A percentile compares a stretch with the other conserved stretches of the same genome.
Evolutionary conservation across 1,140 invertebrate genomes (phyloP).

Genomic region (Trichoplusia ni): DNA sequence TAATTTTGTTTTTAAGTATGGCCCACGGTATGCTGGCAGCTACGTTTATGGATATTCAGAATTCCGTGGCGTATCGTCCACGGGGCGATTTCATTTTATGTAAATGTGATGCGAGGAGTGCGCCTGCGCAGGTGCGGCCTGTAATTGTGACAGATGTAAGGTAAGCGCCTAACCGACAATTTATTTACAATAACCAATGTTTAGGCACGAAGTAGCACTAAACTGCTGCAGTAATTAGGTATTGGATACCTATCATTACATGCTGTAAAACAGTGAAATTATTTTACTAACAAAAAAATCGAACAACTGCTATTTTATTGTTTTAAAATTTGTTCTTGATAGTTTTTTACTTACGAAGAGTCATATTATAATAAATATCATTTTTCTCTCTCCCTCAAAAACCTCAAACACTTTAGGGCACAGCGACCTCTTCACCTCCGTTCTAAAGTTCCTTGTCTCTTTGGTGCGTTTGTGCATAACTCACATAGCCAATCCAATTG

Average conservation of each 20-base stretch:
- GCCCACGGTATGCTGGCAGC: conserved; percentile 76
- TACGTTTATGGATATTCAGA: conserved; percentile 79
- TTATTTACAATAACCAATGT: conserved; percentile 31
- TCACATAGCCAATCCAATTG: no score
- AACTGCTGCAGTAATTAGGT: conserved; percentile 21
- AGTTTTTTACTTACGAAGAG: no score
- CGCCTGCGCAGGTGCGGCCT: conserved; percentile 59
- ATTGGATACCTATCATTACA: conserved; percentile 6
- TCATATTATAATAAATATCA: no score
- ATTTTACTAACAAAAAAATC: neutral
- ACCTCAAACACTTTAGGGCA: no score
- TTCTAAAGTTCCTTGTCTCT: no score
- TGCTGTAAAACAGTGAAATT: neutral
- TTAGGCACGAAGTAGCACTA: conserved; percentile 24
- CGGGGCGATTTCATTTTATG: conserved; percentile 74
- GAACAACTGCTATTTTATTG: no score
- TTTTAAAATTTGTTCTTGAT: neutral
- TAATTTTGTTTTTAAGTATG: conserved; percentile 82
- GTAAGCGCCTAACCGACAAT: conserved; percentile 16
- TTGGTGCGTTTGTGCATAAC: no score
- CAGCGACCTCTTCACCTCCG: no score
- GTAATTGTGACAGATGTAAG: conserved; percentile 71
- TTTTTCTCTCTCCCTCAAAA: no score
- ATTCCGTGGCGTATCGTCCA: conserved; percentile 73
- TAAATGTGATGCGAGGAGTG: conserved; percentile 56